Evolutionary conservation across 2,888 invertebrate species (phyloP).

Genomic region (Ceraclea dissimilis): DNA sequence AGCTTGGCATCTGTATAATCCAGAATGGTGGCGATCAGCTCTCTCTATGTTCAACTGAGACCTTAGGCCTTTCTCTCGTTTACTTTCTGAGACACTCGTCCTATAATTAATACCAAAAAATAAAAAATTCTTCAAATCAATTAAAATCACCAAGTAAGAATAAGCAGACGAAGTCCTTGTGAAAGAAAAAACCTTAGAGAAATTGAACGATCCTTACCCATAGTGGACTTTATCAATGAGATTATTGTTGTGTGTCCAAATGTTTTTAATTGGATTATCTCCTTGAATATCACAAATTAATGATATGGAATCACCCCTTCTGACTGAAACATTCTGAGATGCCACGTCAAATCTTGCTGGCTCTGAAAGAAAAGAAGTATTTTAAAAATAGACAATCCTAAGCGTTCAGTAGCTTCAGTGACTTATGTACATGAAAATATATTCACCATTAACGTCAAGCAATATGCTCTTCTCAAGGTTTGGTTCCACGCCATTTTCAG

Average conservation of each 20-base stretch:
- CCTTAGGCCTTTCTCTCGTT: constrained; percentile 63
- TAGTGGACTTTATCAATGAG: constrained; percentile 62
- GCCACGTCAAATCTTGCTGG: constrained; percentile 71
- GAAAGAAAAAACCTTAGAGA: neutral
- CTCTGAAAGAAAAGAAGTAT: constrained; percentile 41
- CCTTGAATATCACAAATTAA: constrained; percentile 75
- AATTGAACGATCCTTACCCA: constrained; percentile 33
- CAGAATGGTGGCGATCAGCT: constrained; percentile 69
- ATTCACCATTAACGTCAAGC: constrained; percentile 73
- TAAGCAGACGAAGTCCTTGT: too few species aligned
- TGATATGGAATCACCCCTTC: constrained; percentile 65
- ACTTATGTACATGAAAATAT: neutral
- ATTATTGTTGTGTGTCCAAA: constrained; percentile 70
- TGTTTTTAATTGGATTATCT: constrained; percentile 71
- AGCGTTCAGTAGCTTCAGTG: neutral
- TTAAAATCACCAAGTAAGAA: neutral
- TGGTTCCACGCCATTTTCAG: constrained; percentile 76
- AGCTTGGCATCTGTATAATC: constrained; percentile 66
- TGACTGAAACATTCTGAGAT: constrained; percentile 68
- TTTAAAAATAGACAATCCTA: constrained; percentile 1
- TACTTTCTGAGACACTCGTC: constrained; percentile 65
- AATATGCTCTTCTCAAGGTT: constrained; percentile 73
- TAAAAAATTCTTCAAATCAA: neutral
- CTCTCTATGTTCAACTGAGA: constrained; percentile 64
- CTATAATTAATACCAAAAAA: constrained; percentile 30